phyloP scores from a whole-genome alignment of 1,140 invertebrate genomes.

The Cheumatopsyche charites region DNA sequence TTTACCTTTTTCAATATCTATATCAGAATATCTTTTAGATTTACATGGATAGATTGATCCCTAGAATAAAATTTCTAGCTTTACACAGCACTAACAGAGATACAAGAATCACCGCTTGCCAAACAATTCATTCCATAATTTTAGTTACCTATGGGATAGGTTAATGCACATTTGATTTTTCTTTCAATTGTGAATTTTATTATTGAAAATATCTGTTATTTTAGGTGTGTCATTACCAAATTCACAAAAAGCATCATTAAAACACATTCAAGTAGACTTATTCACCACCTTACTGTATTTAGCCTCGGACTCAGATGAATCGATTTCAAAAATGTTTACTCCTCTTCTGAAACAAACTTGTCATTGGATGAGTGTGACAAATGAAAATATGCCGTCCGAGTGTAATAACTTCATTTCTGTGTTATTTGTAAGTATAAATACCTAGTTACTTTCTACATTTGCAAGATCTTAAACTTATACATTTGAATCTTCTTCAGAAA shows the following conservation, averaged over 20 bases:
- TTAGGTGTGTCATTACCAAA: constrained; percentile 36
- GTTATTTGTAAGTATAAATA: constrained; percentile 34
- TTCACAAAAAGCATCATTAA: constrained; percentile 26
- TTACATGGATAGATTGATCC: constrained; percentile 41
- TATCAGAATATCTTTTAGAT: constrained; percentile 34
- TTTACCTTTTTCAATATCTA: neutral
- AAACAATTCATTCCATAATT: constrained; percentile 46
- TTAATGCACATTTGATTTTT: constrained; percentile 1
- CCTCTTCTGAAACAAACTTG: constrained; percentile 44
- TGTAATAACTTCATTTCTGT: constrained; percentile 33
- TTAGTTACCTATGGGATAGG: constrained; percentile 44
- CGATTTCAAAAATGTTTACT: constrained; percentile 38
- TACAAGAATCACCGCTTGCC: constrained; percentile 43
- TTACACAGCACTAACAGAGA: constrained; percentile 43
- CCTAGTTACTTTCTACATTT: neutral
- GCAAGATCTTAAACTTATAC: neutral
- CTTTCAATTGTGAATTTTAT: neutral
- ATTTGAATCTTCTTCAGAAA: constrained; percentile 33
- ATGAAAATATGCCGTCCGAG: constrained; percentile 18
- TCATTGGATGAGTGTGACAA: constrained; percentile 39
- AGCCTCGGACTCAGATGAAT: constrained; percentile 38
- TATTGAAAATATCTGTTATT: constrained; percentile 10
- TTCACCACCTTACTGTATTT: constrained; percentile 28
- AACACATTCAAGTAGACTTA: constrained; percentile 22
- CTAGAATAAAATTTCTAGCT: constrained; percentile 37